Conservation (phyloP, 2,888 invertebrate genomes). For the Chaetogeoica ovagalla region DNA sequence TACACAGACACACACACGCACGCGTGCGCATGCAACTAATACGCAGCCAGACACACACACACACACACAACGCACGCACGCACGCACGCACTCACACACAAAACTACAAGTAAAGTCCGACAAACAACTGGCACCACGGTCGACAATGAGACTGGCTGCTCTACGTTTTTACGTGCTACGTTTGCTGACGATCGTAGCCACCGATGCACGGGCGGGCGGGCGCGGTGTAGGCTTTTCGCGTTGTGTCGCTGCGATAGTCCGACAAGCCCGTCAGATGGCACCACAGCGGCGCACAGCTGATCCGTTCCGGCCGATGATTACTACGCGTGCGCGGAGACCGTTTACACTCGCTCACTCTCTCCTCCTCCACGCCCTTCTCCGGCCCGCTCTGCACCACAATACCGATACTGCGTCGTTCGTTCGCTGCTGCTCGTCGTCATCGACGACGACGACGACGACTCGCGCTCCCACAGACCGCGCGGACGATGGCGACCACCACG, state of each 20-base stretch:
- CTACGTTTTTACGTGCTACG: neutral
- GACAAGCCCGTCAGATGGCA: conserved; percentile 29
- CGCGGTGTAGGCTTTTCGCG: neutral
- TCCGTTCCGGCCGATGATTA: neutral
- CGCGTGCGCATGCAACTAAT: neutral
- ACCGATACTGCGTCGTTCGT: neutral
- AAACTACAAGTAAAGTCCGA: neutral
- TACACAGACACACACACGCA: neutral
- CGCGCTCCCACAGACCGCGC: neutral
- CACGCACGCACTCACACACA: conserved; percentile 9
- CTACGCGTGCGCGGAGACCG: conserved; percentile 7
- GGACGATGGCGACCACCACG: neutral
- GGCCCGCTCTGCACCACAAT: too few relatives aligned
- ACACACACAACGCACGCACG: neutral
- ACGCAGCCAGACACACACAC: neutral
- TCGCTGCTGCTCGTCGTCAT: neutral
- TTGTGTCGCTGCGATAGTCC: neutral
- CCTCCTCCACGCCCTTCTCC: too few relatives aligned
- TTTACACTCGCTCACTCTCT: neutral
- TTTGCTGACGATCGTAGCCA: neutral
- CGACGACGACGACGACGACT: too few relatives aligned
- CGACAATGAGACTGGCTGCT: neutral
- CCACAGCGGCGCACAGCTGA: conserved; percentile 2
- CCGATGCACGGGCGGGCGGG: neutral
- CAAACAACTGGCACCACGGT: neutral